Base-by-base conservation (phyloP, 1,140 invertebrate genomes). In the Drosophila watanabei region DNA sequence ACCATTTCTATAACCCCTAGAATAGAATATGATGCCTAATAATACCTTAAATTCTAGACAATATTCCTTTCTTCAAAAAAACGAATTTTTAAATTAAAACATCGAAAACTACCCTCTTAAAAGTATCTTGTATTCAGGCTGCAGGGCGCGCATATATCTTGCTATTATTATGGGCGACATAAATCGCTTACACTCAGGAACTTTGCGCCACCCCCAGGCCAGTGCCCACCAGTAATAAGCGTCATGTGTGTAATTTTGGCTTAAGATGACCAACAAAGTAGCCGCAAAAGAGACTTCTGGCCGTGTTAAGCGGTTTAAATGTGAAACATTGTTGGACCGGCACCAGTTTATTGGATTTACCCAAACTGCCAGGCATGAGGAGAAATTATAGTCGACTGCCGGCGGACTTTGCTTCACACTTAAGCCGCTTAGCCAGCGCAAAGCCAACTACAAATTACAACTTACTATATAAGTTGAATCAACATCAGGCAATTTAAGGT, bases 221-320 rank as follows among this genome's bases (percentile, higher is more conserved):
- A 37, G 33, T 10, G 8, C 52, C 51, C 24, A 16, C 5, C 60
- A 48, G 20, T 57, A 65, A 76, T 62, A 81, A 65, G 18, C 72
- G 41, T 82, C 65, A 72, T 82, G 65, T 81, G 62, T 63, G 80
- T 45, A 61, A 82, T 79, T 75, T 79, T 37, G 75, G 60, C 41
- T 79, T 54, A 79, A 61, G 66, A 61, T 58, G 54, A 58, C 61
- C 80, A 82, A 72, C 56, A 60, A 81, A 64, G 71, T 71, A 56
- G 59, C 52, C 59, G 24, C 54, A 60, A 16, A 18, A 41, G 39
- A 33, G 35, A 75, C 45, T 63, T 52, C 45, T 64, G 51, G 39
- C 18, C 37, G 59, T 75, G 60, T 41, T 76, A 76, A 77, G 75
- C 72, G 61, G 72, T 61, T 78, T 78, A 78, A 78, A 61, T 79